A percentile compares a stretch with the other conserved stretches of the same genome.
Conservation (phyloP, 2,113 vertebrate genomes). For the Etheostoma cragini region DNA sequence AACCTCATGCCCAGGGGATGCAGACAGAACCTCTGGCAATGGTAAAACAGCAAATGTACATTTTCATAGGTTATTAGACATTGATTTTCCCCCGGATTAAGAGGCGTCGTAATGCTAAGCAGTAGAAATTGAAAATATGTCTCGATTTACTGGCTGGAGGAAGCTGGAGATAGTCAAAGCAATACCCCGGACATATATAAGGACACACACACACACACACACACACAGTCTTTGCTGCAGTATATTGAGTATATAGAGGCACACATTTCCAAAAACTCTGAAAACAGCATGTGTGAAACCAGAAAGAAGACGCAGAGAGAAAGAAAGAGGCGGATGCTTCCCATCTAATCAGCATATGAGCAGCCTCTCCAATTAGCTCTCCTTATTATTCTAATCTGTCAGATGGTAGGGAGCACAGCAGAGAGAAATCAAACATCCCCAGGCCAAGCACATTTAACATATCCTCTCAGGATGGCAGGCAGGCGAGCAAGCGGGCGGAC, state of each 20-base stretch:
- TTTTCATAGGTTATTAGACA: constrained; percentile 74
- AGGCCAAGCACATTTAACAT: constrained; percentile 74
- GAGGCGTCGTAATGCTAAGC: constrained; percentile 63
- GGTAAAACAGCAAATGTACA: constrained; percentile 69
- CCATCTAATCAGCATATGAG: constrained; percentile 70
- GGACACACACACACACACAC: constrained; percentile 3
- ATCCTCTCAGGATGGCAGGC: constrained; percentile 70
- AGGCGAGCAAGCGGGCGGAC: constrained; percentile 43
- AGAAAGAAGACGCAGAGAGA: constrained; percentile 4
- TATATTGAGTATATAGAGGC: background rate
- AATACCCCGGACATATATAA: background rate
- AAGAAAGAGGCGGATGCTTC: constrained; percentile 36
- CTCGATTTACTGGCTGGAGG: constrained; percentile 34
- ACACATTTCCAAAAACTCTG: background rate
- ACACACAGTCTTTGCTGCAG: constrained; percentile 3
- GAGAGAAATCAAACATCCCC: constrained; percentile 81
- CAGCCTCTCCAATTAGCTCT: constrained; percentile 80
- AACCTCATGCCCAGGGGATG: constrained; percentile 34
- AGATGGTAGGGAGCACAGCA: constrained; percentile 74
- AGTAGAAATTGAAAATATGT: constrained; percentile 70
- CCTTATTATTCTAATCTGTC: constrained; percentile 82
- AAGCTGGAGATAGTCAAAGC: constrained; percentile 22
- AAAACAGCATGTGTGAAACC: background rate
- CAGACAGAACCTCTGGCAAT: constrained; percentile 34
- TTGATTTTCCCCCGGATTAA: constrained; percentile 73